phyloP scores from a whole-genome alignment of 2,888 invertebrate genomes.

The Oxycera nigricornis region DNA sequence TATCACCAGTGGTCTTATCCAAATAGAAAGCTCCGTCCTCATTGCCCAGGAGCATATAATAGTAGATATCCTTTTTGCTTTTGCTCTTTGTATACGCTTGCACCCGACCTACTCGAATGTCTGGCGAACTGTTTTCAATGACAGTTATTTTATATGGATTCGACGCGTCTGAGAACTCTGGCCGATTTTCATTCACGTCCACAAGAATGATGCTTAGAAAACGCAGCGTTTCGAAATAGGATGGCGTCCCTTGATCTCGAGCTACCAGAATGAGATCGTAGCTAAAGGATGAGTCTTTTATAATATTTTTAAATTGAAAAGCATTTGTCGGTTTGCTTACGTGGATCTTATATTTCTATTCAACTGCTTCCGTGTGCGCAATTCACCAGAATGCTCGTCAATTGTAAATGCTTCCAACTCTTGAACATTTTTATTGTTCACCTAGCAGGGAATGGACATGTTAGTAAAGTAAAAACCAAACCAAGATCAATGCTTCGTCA shows the following conservation, averaged over 20 bases:
- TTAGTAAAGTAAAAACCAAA: not conserved
- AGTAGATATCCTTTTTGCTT: constrained; percentile 82
- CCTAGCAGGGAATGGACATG: constrained; percentile 47
- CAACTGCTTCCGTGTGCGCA: constrained; percentile 78
- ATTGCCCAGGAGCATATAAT: constrained; percentile 81
- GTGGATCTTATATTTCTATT: constrained; percentile 76
- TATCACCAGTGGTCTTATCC: constrained; percentile 79
- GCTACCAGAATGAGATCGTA: constrained; percentile 79
- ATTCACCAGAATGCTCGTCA: constrained; percentile 78
- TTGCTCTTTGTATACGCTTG: constrained; percentile 71
- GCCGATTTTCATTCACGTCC: constrained; percentile 83
- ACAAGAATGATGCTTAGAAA: constrained; percentile 77
- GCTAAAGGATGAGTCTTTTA: constrained; percentile 5
- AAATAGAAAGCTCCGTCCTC: constrained; percentile 78
- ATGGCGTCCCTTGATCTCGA: constrained; percentile 82
- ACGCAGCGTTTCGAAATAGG: constrained; percentile 78
- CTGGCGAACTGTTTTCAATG: constrained; percentile 72
- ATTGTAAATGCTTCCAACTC: constrained; percentile 85
- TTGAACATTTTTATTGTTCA: constrained; percentile 72
- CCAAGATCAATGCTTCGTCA: not conserved
- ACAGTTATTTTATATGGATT: constrained; percentile 74
- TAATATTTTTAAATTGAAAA: constrained; percentile 9
- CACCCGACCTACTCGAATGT: constrained; percentile 68
- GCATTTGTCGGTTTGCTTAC: constrained; percentile 49
- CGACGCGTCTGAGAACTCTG: constrained; percentile 72